Percentiles rank a stretch among this genome's conserved stretches.
Evolutionary conservation across 2,888 invertebrate species (phyloP).

Genomic region (Pterostichus madidus): DNA sequence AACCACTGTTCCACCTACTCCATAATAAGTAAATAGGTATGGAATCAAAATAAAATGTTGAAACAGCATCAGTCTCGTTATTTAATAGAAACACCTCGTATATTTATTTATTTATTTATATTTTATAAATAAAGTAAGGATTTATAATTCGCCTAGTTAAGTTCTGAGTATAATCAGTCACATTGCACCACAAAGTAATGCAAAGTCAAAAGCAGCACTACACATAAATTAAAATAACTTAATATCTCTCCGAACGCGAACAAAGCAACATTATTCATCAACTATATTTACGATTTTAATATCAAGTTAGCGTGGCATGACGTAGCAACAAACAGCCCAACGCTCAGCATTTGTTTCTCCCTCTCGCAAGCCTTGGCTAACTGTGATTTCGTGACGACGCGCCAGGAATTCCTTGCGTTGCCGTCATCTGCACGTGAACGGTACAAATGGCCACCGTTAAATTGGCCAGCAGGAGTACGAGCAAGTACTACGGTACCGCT

Average conservation of each 20-base stretch:
- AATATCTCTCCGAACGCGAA: conserved; percentile 17
- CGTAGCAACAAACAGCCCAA: not conserved
- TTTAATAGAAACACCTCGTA: too few relatives aligned
- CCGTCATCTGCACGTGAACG: conserved; percentile 52
- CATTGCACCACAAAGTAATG: not conserved
- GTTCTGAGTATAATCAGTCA: too few relatives aligned
- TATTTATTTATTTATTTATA: too few relatives aligned
- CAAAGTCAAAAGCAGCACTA: not conserved
- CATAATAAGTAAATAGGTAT: too few relatives aligned
- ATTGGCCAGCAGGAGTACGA: conserved; percentile 51
- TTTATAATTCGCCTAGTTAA: too few relatives aligned
- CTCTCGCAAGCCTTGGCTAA: not conserved
- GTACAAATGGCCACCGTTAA: conserved; percentile 54
- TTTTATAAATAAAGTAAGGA: too few relatives aligned
- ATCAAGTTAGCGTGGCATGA: conserved; percentile 42
- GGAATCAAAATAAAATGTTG: too few relatives aligned
- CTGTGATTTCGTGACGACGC: conserved; percentile 48
- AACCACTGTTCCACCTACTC: too few relatives aligned
- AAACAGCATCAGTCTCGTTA: too few relatives aligned
- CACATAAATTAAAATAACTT: conserved; percentile 18
- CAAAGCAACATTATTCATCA: conserved; percentile 30
- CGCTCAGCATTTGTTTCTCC: conserved; percentile 7
- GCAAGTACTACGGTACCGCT: too few relatives aligned
- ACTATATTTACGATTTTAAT: conserved; percentile 57
- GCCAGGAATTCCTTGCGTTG: conserved; percentile 1